A percentile compares a stretch with the other conserved stretches of the same genome.
Conservation (phyloP, 2,888 invertebrate species). For the Pyralis farinalis region DNA sequence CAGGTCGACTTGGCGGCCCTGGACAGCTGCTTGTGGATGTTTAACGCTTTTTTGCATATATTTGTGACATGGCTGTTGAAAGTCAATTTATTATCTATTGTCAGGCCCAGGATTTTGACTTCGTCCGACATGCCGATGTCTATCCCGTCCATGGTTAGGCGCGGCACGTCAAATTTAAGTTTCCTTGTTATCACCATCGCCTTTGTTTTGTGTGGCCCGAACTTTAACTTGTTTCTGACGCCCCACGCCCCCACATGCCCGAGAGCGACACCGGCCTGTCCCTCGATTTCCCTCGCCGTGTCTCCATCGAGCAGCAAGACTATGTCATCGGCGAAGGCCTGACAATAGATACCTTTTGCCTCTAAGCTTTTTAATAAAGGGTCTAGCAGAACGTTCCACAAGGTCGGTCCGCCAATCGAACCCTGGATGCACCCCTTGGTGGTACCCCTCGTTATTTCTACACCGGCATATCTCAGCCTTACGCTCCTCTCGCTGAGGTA, state of each 20-base stretch:
- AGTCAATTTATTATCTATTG: not conserved
- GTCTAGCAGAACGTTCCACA: not conserved
- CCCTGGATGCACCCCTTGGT: not conserved
- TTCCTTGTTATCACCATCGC: not conserved
- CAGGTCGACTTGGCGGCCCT: constrained; percentile 5
- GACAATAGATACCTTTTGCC: too few relatives aligned
- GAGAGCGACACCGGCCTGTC: constrained; percentile 24
- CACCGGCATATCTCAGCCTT: too few relatives aligned
- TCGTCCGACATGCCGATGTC: too few relatives aligned
- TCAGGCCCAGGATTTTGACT: too few relatives aligned
- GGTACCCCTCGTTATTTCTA: not conserved
- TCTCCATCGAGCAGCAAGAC: not conserved
- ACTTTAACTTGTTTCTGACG: constrained; percentile 23
- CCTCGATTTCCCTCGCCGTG: not conserved
- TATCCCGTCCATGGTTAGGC: too few relatives aligned
- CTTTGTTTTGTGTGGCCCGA: constrained; percentile 6
- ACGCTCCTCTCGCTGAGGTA: too few relatives aligned
- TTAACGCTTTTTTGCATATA: not conserved
- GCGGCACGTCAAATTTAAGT: not conserved
- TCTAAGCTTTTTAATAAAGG: too few relatives aligned
- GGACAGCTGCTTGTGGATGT: not conserved
- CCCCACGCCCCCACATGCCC: constrained; percentile 21
- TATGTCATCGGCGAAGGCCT: too few relatives aligned
- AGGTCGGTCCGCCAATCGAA: not conserved
- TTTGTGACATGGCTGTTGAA: not conserved